Base-by-base conservation (phyloP, 2,113 vertebrate species). In the Nothoprocta perdicaria region DNA sequence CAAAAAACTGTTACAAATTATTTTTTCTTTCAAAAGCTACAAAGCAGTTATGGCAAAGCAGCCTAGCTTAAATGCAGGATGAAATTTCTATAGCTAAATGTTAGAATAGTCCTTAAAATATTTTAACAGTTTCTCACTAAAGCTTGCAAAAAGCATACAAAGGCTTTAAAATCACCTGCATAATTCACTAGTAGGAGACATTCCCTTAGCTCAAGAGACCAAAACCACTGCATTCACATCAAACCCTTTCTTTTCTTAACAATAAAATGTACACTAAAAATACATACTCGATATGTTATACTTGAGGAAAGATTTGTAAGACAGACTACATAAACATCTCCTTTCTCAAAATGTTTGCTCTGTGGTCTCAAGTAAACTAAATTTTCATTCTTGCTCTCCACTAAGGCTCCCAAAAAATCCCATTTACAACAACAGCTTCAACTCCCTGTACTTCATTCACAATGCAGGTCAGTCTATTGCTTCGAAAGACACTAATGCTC, bases 361-460 rank as follows among this genome's bases (percentile, higher is more conserved):
- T 40, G 41, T 94, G 43, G 35, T 69, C 81, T 40, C 66, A 81
- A 85, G 71, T n/a, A 93, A 95, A 92, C 74, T 72, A 94, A 93
- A 58, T 75, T 95, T 82, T 94, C 48, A 52, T 84, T 92, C 89
- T 86, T 82, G 81, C 45, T 50, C 53, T 50, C 67, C 84, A 57
- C 71, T 76, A 88, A 84, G 77, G 62, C 74, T 81, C 90, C 94
- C 73, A 71, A 92, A 38, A 95, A 96, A 86, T 15, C 43, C 33
- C 75, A 88, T 93, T 95, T 91, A 88, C 65, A 88, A 80, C 35
- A 27, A 60, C 18, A 94, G 71, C 14, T 60, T 88, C 26, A 80
- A 88, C 35, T 90, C 88, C 75, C 50, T 40, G 62, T 50, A 89
- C 74, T 92, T 89, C 79, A 82, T 92, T 85, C 93, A 72, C 75